These are phyloP conservation scores for Stichopus horrens DNA, from an alignment of 53 echinoderm and acorn worm species.

Conservation along the genomic window DNA sequence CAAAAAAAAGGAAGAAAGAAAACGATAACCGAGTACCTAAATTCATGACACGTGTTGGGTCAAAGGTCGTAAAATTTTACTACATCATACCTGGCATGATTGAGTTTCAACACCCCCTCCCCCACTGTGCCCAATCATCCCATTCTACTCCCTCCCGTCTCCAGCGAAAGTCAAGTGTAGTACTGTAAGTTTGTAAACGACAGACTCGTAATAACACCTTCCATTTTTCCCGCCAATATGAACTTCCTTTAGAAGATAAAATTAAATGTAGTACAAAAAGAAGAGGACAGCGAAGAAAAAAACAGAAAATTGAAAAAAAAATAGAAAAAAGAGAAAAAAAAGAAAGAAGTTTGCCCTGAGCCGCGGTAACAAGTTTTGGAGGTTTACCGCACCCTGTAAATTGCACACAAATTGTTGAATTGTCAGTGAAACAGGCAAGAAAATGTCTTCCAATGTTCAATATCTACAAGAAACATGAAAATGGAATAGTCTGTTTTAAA, in stretches of 20 bases:
- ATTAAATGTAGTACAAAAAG: background rate
- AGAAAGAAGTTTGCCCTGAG: conserved; percentile 30
- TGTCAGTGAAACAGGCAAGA: conserved; percentile 35
- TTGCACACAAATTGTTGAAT: conserved; percentile 19
- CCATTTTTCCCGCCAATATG: no score
- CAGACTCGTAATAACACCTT: no score
- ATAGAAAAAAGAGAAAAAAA: background rate
- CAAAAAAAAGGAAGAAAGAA: background rate
- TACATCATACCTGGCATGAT: background rate
- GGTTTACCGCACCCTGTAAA: conserved; percentile 5
- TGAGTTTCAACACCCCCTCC: no score
- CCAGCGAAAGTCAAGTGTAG: no score
- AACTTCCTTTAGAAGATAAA: background rate
- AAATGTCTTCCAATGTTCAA: background rate
- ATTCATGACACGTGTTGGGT: background rate
- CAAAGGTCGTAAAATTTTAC: background rate
- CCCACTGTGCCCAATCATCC: no score
- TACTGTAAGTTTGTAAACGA: no score
- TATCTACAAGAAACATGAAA: no score
- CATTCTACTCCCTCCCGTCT: no score
- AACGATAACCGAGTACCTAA: no score
- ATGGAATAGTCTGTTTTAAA: no score
- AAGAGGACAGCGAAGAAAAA: background rate
- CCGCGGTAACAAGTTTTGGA: background rate
- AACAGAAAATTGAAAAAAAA: background rate